Evolutionary conservation across 1,140 invertebrate species (phyloP).

Genomic region (Ceratosolen fusciceps): DNA sequence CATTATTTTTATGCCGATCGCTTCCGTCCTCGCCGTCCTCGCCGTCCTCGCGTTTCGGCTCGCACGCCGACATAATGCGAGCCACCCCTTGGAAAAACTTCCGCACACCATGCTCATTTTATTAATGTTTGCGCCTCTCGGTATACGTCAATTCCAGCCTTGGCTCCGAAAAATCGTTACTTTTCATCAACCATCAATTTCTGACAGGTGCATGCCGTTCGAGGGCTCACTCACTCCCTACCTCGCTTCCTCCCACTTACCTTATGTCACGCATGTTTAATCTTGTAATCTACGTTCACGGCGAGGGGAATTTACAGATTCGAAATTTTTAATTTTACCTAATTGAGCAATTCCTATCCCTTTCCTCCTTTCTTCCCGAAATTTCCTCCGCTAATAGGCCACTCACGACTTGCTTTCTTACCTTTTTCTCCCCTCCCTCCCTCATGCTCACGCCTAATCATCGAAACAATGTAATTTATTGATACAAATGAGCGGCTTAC

Average conservation of each 20-base stretch:
- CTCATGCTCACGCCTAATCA: no score
- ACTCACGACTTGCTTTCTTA: no score
- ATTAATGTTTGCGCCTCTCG: background rate
- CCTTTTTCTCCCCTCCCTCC: no score
- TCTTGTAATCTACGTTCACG: background rate
- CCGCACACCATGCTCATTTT: background rate
- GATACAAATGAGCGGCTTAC: no score
- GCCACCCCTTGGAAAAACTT: background rate
- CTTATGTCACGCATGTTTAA: background rate
- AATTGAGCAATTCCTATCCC: background rate
- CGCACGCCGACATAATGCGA: constrained; percentile 9
- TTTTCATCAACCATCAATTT: constrained; percentile 55
- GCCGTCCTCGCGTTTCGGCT: constrained; percentile 25
- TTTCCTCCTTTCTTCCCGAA: no score
- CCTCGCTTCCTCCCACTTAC: background rate
- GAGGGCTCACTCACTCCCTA: no score
- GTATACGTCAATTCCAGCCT: background rate
- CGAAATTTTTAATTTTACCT: background rate
- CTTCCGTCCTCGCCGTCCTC: constrained; percentile 55
- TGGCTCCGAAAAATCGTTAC: constrained; percentile 42
- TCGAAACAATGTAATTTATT: no score
- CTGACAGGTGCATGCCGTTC: constrained; percentile 54
- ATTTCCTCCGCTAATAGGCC: no score
- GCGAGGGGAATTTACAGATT: background rate
- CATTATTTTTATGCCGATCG: constrained; percentile 56